A percentile compares a stretch with the other conserved stretches of the same genome.
Evolutionary conservation across 2,113 vertebrate genomes (phyloP).

Genomic region (Scytalopus superciliaris): DNA sequence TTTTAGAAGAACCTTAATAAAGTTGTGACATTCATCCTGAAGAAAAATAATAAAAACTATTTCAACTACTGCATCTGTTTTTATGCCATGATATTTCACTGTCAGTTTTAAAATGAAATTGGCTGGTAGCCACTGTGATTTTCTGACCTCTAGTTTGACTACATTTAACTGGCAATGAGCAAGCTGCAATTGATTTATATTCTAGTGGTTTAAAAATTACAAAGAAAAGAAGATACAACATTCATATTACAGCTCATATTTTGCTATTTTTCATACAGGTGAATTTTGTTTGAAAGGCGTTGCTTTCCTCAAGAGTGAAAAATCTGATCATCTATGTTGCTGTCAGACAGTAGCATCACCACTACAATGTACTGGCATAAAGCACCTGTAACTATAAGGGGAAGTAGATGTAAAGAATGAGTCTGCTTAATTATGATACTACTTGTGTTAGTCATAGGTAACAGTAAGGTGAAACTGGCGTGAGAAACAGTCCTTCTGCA

Average conservation of each 20-base stretch:
- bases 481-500: not conserved
- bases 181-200: not conserved
- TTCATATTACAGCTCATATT: not conserved
- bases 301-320: not conserved
- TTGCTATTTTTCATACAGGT: not conserved
- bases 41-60: conserved; percentile 47
- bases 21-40: conserved; percentile 99
- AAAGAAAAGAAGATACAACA: not conserved
- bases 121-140: not conserved
- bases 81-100: not conserved
- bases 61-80: not conserved
- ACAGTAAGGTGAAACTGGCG: not conserved
- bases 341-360: not conserved
- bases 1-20: conserved; percentile 98
- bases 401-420: not conserved
- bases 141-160: not conserved
- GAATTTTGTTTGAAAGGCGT: conserved; percentile 16
- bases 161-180: not conserved
- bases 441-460: not conserved
- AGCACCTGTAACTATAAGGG: not conserved
- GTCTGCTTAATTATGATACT: not conserved
- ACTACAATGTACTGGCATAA: not conserved
- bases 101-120: not conserved
- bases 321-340: not conserved
- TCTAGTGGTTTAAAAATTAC: not conserved